Evolutionary conservation across 2,888 invertebrate species (phyloP).

Genomic region (Frankliniella intonsa): DNA sequence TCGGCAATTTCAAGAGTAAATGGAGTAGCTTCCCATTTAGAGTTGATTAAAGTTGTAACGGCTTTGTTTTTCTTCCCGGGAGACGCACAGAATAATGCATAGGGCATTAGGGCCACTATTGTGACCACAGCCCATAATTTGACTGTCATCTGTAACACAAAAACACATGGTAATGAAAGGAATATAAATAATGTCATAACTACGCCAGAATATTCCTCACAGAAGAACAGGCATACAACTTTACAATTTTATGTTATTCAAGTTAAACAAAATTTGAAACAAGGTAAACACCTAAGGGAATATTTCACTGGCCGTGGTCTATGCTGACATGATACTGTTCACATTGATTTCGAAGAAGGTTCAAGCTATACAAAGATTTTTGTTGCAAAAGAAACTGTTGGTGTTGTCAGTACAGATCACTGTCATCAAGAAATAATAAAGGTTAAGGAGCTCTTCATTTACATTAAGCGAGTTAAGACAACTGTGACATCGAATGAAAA

Average conservation of each 20-base stretch:
- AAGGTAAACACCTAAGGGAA: neutral
- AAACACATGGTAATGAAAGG: neutral
- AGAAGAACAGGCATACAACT: too few relatives aligned
- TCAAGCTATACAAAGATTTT: neutral
- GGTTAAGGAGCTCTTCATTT: neutral
- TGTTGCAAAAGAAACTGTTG: neutral
- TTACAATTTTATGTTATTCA: too few relatives aligned
- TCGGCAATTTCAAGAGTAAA: conserved; percentile 86
- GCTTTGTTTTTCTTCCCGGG: conserved; percentile 61
- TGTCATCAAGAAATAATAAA: too few relatives aligned
- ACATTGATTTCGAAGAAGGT: neutral
- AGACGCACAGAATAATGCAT: neutral
- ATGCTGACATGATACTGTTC: too few relatives aligned
- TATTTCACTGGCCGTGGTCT: too few relatives aligned
- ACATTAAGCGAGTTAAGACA: neutral
- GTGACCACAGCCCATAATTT: neutral
- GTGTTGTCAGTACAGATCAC: too few relatives aligned
- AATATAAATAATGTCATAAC: too few relatives aligned
- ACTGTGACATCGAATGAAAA: neutral
- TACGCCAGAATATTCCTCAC: too few relatives aligned
- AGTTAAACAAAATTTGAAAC: neutral
- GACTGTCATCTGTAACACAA: neutral
- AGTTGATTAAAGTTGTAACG: conserved; percentile 81
- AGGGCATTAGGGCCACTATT: neutral
- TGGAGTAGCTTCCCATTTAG: conserved; percentile 93